These are phyloP conservation scores for Drosophila multiciliata DNA, from an alignment of 2,888 invertebrate species.

Conservation along the genomic window DNA sequence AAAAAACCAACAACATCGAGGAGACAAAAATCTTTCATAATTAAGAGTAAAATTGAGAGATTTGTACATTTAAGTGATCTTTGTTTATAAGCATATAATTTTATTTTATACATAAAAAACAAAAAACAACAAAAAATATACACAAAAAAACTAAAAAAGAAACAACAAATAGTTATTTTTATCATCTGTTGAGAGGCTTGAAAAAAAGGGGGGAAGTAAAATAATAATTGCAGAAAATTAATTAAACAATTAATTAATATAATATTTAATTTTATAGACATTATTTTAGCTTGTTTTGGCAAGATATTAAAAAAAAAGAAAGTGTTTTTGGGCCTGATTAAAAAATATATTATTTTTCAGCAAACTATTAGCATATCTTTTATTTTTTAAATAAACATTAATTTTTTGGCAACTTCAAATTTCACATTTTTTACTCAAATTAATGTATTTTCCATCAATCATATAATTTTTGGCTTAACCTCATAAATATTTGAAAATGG, in stretches of 20 bases:
- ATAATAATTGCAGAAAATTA: neutral
- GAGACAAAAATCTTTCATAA: constrained; percentile 71
- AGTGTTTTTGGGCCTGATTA: too few species aligned
- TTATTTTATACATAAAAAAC: constrained; percentile 79
- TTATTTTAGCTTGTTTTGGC: too few species aligned
- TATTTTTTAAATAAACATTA: rapidly evolving
- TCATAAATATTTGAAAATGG: neutral
- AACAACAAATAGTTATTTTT: constrained; percentile 12
- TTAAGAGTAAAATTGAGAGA: constrained; percentile 77
- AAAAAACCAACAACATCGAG: constrained; percentile 66
- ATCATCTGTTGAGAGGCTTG: neutral
- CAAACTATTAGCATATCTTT: neutral
- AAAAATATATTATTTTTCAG: too few species aligned
- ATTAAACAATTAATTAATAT: too few species aligned
- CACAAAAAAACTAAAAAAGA: constrained; percentile 64
- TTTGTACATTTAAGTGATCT: constrained; percentile 84
- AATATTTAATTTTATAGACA: too few species aligned
- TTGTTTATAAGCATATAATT: constrained; percentile 84
- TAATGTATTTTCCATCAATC: neutral
- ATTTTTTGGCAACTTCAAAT: neutral
- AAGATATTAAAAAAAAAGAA: too few species aligned
- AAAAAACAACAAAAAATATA: constrained; percentile 68
- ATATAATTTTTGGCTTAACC: neutral
- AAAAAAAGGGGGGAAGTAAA: neutral
- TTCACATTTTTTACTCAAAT: neutral